Evolutionary conservation across 2,113 vertebrate genomes (phyloP).

Genomic region (Pangasianodon hypophthalmus): DNA sequence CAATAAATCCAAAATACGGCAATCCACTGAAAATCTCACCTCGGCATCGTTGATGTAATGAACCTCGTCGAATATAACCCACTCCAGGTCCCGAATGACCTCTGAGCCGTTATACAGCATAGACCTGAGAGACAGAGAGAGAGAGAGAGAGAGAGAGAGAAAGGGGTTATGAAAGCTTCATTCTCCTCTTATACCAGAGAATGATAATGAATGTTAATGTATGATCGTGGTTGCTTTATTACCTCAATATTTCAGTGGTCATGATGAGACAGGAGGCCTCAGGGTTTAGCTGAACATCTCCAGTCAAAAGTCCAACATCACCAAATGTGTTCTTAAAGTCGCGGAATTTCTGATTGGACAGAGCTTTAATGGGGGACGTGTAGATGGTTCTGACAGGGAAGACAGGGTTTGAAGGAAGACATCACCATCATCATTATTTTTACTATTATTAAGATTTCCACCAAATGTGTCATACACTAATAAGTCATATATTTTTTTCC

Average conservation of each 20-base stretch:
- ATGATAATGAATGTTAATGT: background rate
- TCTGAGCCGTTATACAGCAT: conserved; percentile 93
- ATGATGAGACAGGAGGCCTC: conserved; percentile 92
- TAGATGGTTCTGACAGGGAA: conserved; percentile 82
- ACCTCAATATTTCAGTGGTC: conserved; percentile 94
- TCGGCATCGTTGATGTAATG: conserved; percentile 92
- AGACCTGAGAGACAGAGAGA: conserved; percentile 71
- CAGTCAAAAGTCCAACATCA: conserved; percentile 88
- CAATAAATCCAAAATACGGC: background rate
- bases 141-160: background rate
- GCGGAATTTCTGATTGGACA: conserved; percentile 94
- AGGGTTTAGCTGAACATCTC: conserved; percentile 86
- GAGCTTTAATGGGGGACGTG: conserved; percentile 90
- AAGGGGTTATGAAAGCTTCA: background rate
- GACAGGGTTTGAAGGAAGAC: background rate
- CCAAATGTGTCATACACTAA: background rate
- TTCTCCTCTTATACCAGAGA: background rate
- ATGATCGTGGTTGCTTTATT: background rate
- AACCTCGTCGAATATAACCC: conserved; percentile 94
- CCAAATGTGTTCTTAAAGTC: conserved; percentile 89
- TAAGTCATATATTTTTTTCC: background rate
- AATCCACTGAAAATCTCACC: conserved; percentile 62
- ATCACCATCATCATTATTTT: background rate
- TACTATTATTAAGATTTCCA: background rate
- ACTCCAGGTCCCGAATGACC: conserved; percentile 89